Evolutionary conservation across 2,113 vertebrate genomes (phyloP).

Genomic region (Callipepla californica): DNA sequence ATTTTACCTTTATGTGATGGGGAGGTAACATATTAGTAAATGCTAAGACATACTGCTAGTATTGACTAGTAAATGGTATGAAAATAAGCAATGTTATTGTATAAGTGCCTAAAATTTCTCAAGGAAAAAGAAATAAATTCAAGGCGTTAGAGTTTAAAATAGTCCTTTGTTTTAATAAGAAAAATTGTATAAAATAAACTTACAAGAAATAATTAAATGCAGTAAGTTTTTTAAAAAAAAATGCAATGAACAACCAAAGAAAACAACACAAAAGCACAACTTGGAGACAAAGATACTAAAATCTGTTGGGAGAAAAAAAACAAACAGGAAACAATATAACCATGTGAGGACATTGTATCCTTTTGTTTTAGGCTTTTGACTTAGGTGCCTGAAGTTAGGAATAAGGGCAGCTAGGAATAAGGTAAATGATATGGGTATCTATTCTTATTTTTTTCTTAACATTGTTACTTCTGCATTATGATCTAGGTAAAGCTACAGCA

Average conservation of each 20-base stretch:
- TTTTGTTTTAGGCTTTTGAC: neutral
- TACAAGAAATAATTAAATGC: neutral
- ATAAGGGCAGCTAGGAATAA: neutral
- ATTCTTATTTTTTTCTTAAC: neutral
- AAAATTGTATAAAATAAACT: neutral
- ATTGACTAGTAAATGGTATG: neutral
- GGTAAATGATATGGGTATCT: neutral
- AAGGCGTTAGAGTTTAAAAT: neutral
- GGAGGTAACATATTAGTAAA: neutral
- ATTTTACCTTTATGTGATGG: neutral
- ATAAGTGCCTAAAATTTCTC: neutral
- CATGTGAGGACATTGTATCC: accelerated
- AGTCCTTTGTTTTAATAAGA: neutral
- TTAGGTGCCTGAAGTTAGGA: neutral
- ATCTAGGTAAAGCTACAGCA: neutral
- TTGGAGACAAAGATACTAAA: neutral
- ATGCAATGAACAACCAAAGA: neutral
- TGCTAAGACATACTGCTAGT: neutral
- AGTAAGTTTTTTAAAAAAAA: neutral
- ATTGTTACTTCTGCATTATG: neutral
- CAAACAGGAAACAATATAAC: neutral
- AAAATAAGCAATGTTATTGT: neutral
- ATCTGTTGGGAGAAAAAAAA: neutral
- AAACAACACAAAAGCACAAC: neutral
- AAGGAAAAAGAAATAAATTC: neutral